These are phyloP conservation scores for Lagorchestes hirsutus DNA, from an alignment of 2,797 vertebrate species.

Conservation along the genomic window DNA sequence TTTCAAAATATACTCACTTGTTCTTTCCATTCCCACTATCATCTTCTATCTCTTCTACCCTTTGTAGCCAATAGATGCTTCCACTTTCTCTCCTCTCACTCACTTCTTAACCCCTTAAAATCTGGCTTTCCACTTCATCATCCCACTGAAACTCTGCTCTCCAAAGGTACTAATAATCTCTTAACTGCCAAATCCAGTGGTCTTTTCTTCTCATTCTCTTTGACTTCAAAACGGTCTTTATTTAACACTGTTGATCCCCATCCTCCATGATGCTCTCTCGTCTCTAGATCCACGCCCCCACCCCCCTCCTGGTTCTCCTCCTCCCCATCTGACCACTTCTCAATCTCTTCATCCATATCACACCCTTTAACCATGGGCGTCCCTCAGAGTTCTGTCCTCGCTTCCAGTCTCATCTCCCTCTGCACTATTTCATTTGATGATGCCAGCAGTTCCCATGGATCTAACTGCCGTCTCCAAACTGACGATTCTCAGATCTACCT, in stretches of 20 bases:
- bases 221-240: not conserved
- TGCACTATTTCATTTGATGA: not conserved
- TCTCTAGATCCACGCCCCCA: not conserved
- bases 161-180: too few species aligned
- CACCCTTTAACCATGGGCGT: not conserved
- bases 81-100: not conserved
- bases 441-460: not conserved
- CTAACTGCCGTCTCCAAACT: not conserved
- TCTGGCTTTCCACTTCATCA: not conserved
- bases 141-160: not conserved
- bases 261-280: too few species aligned
- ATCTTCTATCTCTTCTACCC: not conserved
- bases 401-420: not conserved
- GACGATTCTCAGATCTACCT: not conserved
- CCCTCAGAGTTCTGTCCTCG: not conserved
- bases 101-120: not conserved
- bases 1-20: not conserved
- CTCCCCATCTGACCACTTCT: not conserved
- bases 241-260: not conserved
- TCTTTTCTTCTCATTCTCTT: not conserved
- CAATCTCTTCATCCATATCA: not conserved
- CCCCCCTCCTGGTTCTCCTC: not conserved
- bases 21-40: not conserved
- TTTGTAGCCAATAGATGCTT: not conserved
- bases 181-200: not conserved